These are phyloP conservation scores for Mionectes macconnelli DNA, from an alignment of 2,113 vertebrate genomes.

Conservation along the genomic window DNA sequence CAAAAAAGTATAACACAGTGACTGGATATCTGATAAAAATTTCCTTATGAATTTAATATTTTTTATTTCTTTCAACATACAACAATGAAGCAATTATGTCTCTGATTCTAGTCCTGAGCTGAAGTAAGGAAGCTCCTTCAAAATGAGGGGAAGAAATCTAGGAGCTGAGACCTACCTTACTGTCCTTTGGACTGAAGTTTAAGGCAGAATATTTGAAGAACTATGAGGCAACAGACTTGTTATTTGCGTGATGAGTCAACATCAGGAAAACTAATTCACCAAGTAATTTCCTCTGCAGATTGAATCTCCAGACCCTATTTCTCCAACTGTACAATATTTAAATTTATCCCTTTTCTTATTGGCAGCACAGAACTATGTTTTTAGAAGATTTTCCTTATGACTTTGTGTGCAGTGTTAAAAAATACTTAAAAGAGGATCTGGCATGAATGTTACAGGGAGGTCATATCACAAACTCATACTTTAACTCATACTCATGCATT, in stretches of 20 bases:
- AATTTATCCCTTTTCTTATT: constrained; percentile 5
- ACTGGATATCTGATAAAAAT: background rate
- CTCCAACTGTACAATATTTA: constrained; percentile 6
- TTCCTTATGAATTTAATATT: background rate
- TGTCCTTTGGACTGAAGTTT: background rate
- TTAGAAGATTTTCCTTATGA: constrained; percentile 5
- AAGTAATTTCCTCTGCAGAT: background rate
- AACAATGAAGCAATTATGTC: background rate
- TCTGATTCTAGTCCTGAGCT: background rate
- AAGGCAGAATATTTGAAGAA: background rate
- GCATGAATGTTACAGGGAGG: background rate
- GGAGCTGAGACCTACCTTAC: background rate
- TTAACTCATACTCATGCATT: background rate
- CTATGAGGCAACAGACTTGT: background rate
- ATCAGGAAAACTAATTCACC: background rate
- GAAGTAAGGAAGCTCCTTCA: background rate
- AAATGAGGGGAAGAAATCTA: background rate
- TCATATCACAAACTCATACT: background rate
- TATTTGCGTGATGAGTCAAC: background rate
- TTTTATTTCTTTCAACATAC: background rate
- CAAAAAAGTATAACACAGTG: background rate
- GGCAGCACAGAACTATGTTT: background rate
- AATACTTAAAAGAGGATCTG: constrained; percentile 6
- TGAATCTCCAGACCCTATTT: background rate
- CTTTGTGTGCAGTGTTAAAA: constrained; percentile 1